Evolutionary conservation across 2,888 invertebrate genomes (phyloP).

Genomic region (Elaeidobius kamerunicus): DNA sequence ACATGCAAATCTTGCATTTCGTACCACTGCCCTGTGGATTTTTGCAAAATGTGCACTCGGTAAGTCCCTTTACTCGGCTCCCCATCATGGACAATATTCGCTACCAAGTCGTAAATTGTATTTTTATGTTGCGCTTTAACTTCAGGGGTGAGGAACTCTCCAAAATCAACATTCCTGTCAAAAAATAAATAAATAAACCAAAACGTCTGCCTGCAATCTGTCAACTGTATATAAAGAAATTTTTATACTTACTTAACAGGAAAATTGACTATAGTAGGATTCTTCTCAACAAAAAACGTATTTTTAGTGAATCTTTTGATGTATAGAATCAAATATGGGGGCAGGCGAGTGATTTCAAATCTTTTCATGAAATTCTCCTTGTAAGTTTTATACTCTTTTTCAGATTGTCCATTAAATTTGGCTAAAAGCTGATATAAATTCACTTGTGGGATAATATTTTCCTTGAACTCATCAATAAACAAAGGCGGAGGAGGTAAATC

Average conservation of each 20-base stretch:
- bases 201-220: not conserved
- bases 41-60: slow-evolving; percentile 89
- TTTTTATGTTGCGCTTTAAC: slow-evolving; percentile 72
- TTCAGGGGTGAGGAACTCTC: slow-evolving; percentile 88
- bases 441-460: slow-evolving; percentile 98
- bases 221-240: not conserved
- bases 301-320: slow-evolving; percentile 99
- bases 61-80: slow-evolving; percentile 94
- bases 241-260: slow-evolving; percentile 86
- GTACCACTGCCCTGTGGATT: slow-evolving; percentile 80
- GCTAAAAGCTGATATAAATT: slow-evolving; percentile 80
- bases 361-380: slow-evolving; percentile 97
- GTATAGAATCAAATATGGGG: slow-evolving; percentile 92
- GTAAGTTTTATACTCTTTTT: slow-evolving; percentile 99
- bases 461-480: slow-evolving; percentile 95
- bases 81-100: slow-evolving; percentile 98
- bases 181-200: slow-evolving; percentile 7
- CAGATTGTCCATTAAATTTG: slow-evolving; percentile 93
- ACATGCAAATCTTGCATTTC: slow-evolving; percentile 95
- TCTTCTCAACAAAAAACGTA: slow-evolving; percentile 98
- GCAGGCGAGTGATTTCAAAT: slow-evolving; percentile 91
- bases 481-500: slow-evolving; percentile 96
- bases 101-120: slow-evolving; percentile 95
- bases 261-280: slow-evolving; percentile 99
- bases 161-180: slow-evolving; percentile 92